A percentile compares a stretch with the other conserved stretches of the same genome.
phyloP scores from a whole-genome alignment of 2,888 invertebrate species.

The Biston betularia region DNA sequence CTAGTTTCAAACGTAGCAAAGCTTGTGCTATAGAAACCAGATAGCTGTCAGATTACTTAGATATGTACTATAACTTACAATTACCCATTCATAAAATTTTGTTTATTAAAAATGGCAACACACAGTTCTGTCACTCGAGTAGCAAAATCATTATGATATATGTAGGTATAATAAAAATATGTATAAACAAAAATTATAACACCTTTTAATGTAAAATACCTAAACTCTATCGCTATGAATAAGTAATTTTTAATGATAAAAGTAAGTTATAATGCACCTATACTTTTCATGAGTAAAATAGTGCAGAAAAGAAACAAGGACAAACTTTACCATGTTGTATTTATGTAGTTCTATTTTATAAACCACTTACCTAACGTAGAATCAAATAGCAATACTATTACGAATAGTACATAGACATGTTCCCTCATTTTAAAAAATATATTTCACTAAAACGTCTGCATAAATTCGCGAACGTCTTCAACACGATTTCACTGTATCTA shows the following conservation, averaged over 20 bases:
- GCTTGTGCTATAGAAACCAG: no score
- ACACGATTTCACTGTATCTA: constrained; percentile 32
- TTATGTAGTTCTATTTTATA: neutral
- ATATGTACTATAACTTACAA: neutral
- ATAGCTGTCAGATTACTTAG: no score
- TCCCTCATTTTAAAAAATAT: constrained; percentile 28
- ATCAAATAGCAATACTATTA: constrained; percentile 41
- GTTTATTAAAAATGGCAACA: neutral
- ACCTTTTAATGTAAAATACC: no score
- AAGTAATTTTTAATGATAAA: no score
- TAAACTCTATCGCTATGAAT: no score
- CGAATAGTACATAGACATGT: constrained; percentile 40
- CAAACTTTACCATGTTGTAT: neutral
- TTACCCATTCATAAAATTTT: neutral
- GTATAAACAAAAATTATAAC: neutral
- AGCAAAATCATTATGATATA: neutral
- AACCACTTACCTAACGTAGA: constrained; percentile 40
- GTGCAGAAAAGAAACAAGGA: neutral
- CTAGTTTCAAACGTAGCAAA: no score
- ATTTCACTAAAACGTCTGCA: constrained; percentile 29
- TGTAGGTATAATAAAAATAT: no score
- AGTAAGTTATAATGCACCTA: no score
- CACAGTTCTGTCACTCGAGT: neutral
- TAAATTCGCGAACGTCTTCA: neutral
- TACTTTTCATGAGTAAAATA: neutral